phyloP scores from a whole-genome alignment of 2,797 vertebrate genomes.

The Enteromius paludinosus region DNA sequence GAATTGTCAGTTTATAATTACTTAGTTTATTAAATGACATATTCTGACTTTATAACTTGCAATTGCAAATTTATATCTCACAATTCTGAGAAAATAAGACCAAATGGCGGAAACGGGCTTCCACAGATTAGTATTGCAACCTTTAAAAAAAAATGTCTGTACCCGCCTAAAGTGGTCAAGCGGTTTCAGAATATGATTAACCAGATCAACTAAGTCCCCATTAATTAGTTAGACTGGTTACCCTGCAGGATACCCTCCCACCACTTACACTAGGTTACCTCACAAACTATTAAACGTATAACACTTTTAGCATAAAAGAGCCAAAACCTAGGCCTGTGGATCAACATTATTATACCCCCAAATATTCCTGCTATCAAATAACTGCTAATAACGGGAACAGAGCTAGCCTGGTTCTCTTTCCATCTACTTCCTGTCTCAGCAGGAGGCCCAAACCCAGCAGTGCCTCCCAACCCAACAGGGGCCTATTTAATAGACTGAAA shows the following conservation, averaged over 20 bases:
- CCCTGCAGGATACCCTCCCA: background rate
- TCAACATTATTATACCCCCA: background rate
- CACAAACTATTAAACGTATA: background rate
- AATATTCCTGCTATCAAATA: conserved; percentile 22
- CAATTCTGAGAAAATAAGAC: no score
- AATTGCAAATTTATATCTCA: no score
- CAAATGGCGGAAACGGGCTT: no score
- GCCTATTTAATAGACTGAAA: conserved; percentile 58
- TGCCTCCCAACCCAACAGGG: conserved; percentile 34
- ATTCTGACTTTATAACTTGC: no score
- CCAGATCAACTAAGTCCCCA: background rate
- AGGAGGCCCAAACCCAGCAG: conserved; percentile 16
- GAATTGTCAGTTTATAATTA: no score
- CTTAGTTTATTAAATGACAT: no score
- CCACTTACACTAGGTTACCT: background rate
- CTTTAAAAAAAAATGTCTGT: background rate
- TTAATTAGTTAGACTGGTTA: background rate
- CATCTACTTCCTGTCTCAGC: conserved; percentile 26
- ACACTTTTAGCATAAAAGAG: background rate
- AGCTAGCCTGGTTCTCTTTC: conserved; percentile 20
- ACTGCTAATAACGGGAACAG: background rate
- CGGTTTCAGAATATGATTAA: background rate
- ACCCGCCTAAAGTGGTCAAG: background rate
- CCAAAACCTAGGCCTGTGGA: background rate
- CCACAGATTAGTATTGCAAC: background rate